phyloP scores from a whole-genome alignment of 1,140 invertebrate genomes.

The Macrosteles quadrilineatus region DNA sequence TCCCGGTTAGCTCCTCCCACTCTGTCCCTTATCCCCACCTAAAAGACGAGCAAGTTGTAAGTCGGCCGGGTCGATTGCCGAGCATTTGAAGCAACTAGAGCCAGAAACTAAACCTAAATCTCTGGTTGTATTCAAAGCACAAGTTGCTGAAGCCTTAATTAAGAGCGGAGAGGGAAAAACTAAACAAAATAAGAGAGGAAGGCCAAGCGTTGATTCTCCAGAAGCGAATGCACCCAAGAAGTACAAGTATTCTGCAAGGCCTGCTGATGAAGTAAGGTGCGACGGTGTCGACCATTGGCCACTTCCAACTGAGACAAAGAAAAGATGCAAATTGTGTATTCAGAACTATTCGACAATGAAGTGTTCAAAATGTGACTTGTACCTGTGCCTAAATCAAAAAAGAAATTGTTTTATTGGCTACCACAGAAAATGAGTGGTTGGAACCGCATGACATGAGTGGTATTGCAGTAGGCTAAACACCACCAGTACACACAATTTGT shows the following conservation, averaged over 20 bases:
- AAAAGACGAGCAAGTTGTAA: too few relatives aligned
- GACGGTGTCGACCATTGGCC: not conserved
- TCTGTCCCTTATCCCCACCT: too few relatives aligned
- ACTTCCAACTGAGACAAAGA: not conserved
- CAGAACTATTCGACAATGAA: not conserved
- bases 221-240: not conserved
- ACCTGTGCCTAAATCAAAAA: too few relatives aligned
- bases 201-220: not conserved
- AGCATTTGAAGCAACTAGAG: not conserved
- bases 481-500: too few relatives aligned
- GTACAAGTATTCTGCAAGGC: not conserved
- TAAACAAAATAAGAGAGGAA: not conserved
- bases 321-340: not conserved
- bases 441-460: too few relatives aligned
- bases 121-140: not conserved
- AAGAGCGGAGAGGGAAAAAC: not conserved
- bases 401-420: too few relatives aligned
- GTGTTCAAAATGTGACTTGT: slow-evolving; percentile 43
- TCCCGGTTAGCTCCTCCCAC: too few relatives aligned
- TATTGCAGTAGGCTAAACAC: too few relatives aligned
- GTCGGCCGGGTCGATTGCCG: too few relatives aligned
- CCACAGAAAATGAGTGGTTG: too few relatives aligned
- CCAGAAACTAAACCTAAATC: not conserved
- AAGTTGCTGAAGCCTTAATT: not conserved
- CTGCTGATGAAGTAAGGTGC: not conserved